Base-by-base conservation (phyloP, 1,140 invertebrate genomes). In the Trachymyrmex cornetzi region DNA sequence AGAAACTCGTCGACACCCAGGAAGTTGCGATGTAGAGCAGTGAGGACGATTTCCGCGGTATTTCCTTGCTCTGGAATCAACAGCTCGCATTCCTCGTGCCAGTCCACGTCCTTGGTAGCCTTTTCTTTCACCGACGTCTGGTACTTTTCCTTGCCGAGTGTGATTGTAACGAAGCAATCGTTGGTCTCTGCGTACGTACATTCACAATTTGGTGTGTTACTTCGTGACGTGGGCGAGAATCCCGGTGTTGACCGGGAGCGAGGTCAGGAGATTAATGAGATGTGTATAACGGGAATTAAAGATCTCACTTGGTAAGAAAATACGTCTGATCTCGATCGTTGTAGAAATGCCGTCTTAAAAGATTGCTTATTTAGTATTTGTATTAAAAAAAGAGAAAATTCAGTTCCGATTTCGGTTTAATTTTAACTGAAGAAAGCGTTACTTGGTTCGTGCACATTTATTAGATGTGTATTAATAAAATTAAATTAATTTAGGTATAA, bases 11-110 rank as follows among this genome's bases (percentile, higher is more conserved):
- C 98, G n/a, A 98, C 96, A 55, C 98, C 98, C 74, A 99, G 94
- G 92, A 98, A 97, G 92, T 98, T 99, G 88, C 98, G 97, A 95
- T 99, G 98, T 81, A 98, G 96, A 16, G 97, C 97, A 71, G 98
- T 98, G 38, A 99, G 96, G 27, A 97, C 96, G 80, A 99, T 97
- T 94, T 98, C 98, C 30, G 98, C 98, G 22, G 97, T 98, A 94
- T 98, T 99, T 88, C 98, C 98, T 94, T 98, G 98, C 86, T 97
- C 96, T 12, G 98, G 98, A 91, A 99, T 98, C 89, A 96, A 98
- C 96, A 99, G 95, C 96, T 99, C 98, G 95, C 99, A 99, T 96
- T 99, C 98, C 95, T 99, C 99, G 94, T 98, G 97, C 99, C 99
- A 99, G 95, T 98, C 98, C 24, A 98, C 97, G 93, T 97, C 97